Evolutionary conservation across 2,888 invertebrate genomes (phyloP), one percentile per base, ranked within the genome.

Genomic region (Lamellibrachia columna): DNA sequence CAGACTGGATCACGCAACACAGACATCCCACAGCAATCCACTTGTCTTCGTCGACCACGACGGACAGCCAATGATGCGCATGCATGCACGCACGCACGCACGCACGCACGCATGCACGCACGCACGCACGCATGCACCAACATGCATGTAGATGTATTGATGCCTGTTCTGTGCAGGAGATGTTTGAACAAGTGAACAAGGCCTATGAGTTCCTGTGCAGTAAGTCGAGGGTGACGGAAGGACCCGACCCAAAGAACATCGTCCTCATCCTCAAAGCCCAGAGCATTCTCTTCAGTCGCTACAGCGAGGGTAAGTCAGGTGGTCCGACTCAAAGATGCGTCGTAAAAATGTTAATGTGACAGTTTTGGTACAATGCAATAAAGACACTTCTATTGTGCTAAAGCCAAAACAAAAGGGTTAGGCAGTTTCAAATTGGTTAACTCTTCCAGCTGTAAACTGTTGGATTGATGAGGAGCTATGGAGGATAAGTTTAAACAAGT

Each of bases 151-250:
- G n/a, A 28, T 52, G 53, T 52, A 40, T 91, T 9, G 22, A 22
- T 52, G 40, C 8, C 40, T 40, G 90, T 90, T 52, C 75, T 75
- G 92, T 53, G 8, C 96, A 98, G 98, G 99, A 99, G 96, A 98
- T 98, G 95, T 99, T 99, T 97, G 99, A 99, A 96, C 98, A 98
- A 95, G 99, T 99, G 52, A 99, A 99, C 97, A 98, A 98, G 96
- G 99, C 99, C 0, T 99, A 99, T 96, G 99, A 99, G 97, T 99
- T 99, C 97, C 97, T 99, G 40, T 99, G 99, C 96, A 94, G 99
- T 95, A 97, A 98, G 93, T 98, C 98, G 91, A 96, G 96, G 92
- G 94, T 96, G 53, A 95, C 95, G 7, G 96, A 97, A 40, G 99
- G 99, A 0, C 99, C 99, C 0, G 98, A 99, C 97, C 98, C 99